phyloP scores from a whole-genome alignment of 2,888 invertebrate species.

The Lordiphosa fenestrarum region DNA sequence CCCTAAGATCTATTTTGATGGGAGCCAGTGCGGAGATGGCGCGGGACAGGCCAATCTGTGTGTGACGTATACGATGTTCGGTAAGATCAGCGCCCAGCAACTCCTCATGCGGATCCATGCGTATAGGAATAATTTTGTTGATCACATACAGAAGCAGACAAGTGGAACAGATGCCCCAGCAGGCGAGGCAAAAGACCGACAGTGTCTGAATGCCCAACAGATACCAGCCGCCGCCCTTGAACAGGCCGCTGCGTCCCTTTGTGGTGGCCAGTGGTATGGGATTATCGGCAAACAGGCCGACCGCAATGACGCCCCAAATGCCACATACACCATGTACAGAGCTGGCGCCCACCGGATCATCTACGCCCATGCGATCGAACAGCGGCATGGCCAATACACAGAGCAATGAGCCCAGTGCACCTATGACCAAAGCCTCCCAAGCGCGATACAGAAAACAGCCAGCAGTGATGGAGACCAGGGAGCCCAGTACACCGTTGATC shows the following conservation, averaged over 20 bases:
- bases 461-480: constrained; percentile 93
- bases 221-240: constrained; percentile 94
- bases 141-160: constrained; percentile 88
- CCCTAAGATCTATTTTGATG: constrained; percentile 81
- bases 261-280: constrained; percentile 91
- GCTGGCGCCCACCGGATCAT: constrained; percentile 93
- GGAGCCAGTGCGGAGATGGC: constrained; percentile 88
- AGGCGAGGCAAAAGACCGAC: constrained; percentile 85
- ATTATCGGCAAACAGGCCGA: constrained; percentile 93
- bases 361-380: constrained; percentile 89
- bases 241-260: constrained; percentile 86
- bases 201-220: constrained; percentile 91
- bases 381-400: constrained; percentile 87
- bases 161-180: constrained; percentile 89
- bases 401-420: constrained; percentile 88
- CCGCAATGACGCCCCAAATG: constrained; percentile 87
- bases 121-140: constrained; percentile 88
- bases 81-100: constrained; percentile 93
- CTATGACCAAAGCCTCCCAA: constrained; percentile 93
- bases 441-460: constrained; percentile 92
- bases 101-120: constrained; percentile 93
- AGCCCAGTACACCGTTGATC: constrained; percentile 93
- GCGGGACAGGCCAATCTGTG: constrained; percentile 85
- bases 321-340: constrained; percentile 92
- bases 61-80: constrained; percentile 90